phyloP scores from a whole-genome alignment of 2,888 invertebrate species.

The Patella caerulea region DNA sequence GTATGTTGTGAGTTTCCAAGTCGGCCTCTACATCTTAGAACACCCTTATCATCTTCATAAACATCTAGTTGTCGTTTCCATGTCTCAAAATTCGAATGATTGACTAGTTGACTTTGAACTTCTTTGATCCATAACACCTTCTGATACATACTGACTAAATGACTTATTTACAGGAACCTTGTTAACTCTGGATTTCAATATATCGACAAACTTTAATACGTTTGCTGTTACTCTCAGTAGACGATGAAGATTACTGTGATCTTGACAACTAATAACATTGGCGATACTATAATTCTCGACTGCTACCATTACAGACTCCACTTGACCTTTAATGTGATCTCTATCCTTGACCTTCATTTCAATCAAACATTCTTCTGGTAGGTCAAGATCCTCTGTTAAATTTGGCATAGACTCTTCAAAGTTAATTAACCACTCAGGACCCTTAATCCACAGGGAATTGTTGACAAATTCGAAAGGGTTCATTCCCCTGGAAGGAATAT shows the following conservation, averaged over 20 bases:
- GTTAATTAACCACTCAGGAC: background rate
- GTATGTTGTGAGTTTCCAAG: background rate
- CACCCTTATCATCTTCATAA: background rate
- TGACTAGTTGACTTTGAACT: background rate
- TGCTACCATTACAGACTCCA: background rate
- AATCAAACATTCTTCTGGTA: background rate
- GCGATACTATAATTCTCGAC: background rate
- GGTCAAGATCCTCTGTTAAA: background rate
- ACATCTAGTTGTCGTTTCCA: background rate
- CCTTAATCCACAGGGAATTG: background rate
- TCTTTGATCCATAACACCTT: background rate
- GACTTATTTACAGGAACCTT: no score
- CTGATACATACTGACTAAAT: background rate
- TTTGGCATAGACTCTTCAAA: background rate
- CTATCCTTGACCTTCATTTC: slow-evolving; percentile 4
- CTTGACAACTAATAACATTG: background rate
- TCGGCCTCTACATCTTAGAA: background rate
- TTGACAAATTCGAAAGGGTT: slow-evolving; percentile 5
- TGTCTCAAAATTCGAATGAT: background rate
- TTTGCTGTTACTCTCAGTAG: slow-evolving; percentile 4
- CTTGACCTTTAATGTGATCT: background rate
- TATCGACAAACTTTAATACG: background rate
- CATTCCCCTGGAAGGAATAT: slow-evolving; percentile 1
- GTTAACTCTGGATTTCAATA: background rate
- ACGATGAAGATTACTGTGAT: background rate